Percentiles rank a stretch among this genome's conserved stretches.
Evolutionary conservation across 2,113 vertebrate species (phyloP).

Genomic region (Rhadina sibilatrix): DNA sequence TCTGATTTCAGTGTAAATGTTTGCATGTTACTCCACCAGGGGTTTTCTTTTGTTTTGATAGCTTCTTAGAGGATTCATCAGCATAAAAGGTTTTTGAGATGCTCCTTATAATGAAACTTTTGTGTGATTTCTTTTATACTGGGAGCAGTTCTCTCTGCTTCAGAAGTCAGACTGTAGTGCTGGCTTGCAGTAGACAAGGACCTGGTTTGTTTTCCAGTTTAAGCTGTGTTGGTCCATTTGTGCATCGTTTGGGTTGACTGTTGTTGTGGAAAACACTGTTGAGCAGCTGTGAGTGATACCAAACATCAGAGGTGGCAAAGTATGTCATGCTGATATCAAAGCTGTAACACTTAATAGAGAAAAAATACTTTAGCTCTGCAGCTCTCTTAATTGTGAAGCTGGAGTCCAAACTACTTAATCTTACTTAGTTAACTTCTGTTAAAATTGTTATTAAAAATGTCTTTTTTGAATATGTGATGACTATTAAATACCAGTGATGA

Average conservation of each 20-base stretch:
- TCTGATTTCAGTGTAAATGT: background rate
- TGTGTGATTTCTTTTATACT: background rate
- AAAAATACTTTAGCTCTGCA: background rate
- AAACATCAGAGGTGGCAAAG: background rate
- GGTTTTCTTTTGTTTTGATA: background rate
- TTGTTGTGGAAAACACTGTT: background rate
- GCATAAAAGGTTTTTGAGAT: background rate
- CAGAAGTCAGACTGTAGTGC: background rate
- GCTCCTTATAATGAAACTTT: background rate
- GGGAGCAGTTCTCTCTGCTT: background rate
- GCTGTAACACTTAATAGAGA: background rate
- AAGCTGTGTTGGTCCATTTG: background rate
- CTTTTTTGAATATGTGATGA: background rate
- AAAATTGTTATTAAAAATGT: background rate
- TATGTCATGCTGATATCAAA: background rate
- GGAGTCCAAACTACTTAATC: background rate
- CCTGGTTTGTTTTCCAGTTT: background rate
- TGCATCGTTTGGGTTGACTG: background rate
- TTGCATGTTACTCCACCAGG: background rate
- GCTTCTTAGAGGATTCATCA: background rate
- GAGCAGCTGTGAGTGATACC: background rate
- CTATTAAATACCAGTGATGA: background rate
- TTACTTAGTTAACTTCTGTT: background rate
- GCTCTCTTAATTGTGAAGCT: background rate
- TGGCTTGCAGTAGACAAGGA: background rate